A percentile compares a stretch with the other conserved stretches of the same genome.
phyloP scores from a whole-genome alignment of 2,888 invertebrate genomes.

The Melanargia galathea region DNA sequence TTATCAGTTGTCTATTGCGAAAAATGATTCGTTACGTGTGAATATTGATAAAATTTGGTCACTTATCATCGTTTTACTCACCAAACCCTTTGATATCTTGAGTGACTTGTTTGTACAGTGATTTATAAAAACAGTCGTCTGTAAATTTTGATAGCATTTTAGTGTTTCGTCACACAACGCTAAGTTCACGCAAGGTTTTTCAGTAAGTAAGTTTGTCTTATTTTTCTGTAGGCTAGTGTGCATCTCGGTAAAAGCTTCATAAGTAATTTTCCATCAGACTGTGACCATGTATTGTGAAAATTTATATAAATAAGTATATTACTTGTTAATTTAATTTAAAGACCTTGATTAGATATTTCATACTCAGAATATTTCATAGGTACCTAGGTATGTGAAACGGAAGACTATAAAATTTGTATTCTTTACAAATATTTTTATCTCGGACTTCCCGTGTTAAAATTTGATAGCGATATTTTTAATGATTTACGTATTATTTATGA shows the following conservation, averaged over 20 bases:
- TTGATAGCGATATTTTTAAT: constrained; percentile 12
- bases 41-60: constrained; percentile 41
- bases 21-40: constrained; percentile 41
- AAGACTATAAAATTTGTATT: background rate
- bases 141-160: constrained; percentile 14
- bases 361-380: background rate
- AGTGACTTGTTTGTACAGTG: constrained; percentile 50
- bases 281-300: no score
- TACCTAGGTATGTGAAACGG: background rate
- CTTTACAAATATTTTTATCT: constrained; percentile 12
- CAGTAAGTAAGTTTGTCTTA: constrained; percentile 22
- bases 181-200: constrained; percentile 9
- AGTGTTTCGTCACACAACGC: background rate
- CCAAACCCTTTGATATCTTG: constrained; percentile 52
- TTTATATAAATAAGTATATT: no score
- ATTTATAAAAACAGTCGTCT: constrained; percentile 57
- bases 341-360: background rate
- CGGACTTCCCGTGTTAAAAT: constrained; percentile 10
- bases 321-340: background rate
- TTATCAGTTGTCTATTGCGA: constrained; percentile 37
- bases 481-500: constrained; percentile 1
- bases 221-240: background rate
- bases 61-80: constrained; percentile 46
- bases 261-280: no score
- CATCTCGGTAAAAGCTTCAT: background rate